Evolutionary conservation across 2,113 vertebrate genomes (phyloP), one percentile per base, ranked within the genome.

Genomic region (Porphyrio hochstetteri): DNA sequence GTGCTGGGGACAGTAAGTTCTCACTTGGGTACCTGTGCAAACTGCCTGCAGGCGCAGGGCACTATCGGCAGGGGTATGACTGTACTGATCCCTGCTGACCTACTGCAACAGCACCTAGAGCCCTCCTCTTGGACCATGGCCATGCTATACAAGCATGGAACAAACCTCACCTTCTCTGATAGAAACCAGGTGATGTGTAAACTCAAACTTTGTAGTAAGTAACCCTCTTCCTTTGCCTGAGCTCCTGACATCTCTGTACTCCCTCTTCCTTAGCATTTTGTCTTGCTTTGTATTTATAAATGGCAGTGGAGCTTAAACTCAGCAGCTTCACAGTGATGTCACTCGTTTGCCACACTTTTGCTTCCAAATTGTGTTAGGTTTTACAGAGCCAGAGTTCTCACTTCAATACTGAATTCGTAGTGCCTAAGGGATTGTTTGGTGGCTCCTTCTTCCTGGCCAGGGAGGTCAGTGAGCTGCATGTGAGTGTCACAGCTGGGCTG

Each of bases 11-110:
- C 18, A 8, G 52, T 29, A 48, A 17, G 25, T 14, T 74, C 25
- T 40, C 35, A 20, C 35, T 27, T 13, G 4, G 1, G 38, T 10
- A 23, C 3, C 0, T 3, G 4, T 29, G 57, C 31, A 19, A 4
- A 5, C 5, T 11, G 19, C 57, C 38, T 3, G 24, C n/a, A 5
- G 48, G 10, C 28, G 1, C 7, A 10, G 67, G 75, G 38, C 1
- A 5, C 25, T 63, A 9, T 0, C 33, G 33, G n/a, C 65, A 23
- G 57, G 38, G 28, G 8, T 33, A 2, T 7, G 16, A 13, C 48
- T 1, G 0, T 3, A 13, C 5, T 38, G 38, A 10, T 48, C 50
- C 40, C 13, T 31, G 31, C 40, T 6, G 29, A 64, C 14, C 16
- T 31, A 23, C 15, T 16, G 20, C 8, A 17, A 6, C 6, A 42